phyloP scores from a whole-genome alignment of 2,797 vertebrate species.

The Sylvia borin region DNA sequence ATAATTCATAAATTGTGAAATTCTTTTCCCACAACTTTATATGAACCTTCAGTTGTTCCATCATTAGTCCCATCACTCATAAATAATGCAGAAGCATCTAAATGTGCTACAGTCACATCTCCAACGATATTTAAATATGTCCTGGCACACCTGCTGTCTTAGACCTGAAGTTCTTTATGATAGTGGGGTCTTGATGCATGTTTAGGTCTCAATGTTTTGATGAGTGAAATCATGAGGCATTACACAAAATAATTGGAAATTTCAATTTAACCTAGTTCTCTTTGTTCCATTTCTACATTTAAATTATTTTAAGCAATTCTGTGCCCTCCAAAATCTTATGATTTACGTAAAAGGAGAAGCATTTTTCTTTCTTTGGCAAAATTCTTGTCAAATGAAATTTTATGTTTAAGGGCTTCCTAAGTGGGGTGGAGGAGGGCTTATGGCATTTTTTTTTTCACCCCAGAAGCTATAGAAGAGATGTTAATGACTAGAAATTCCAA shows the following conservation, averaged over 20 bases:
- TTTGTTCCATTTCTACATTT: background rate
- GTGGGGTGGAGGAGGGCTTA: fast-evolving
- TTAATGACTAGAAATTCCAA: background rate
- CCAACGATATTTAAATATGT: background rate
- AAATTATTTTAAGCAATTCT: background rate
- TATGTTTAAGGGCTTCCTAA: background rate
- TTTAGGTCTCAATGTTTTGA: background rate
- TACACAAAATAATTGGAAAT: background rate
- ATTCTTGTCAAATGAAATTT: background rate
- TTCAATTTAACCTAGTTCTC: background rate
- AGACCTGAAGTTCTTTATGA: background rate
- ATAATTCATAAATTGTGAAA: background rate
- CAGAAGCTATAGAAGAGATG: background rate
- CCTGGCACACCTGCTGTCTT: background rate
- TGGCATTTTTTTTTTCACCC: fast-evolving
- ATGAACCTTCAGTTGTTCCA: background rate
- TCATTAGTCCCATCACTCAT: background rate
- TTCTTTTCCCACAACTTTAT: background rate
- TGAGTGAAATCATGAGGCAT: background rate
- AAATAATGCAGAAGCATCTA: background rate
- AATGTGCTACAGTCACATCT: background rate
- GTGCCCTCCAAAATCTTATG: background rate
- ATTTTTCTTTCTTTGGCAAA: background rate
- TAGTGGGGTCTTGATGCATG: background rate
- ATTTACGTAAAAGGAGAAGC: fast-evolving